Base-by-base conservation (phyloP, 2,888 invertebrate genomes). In the Agonopterix arenella region DNA sequence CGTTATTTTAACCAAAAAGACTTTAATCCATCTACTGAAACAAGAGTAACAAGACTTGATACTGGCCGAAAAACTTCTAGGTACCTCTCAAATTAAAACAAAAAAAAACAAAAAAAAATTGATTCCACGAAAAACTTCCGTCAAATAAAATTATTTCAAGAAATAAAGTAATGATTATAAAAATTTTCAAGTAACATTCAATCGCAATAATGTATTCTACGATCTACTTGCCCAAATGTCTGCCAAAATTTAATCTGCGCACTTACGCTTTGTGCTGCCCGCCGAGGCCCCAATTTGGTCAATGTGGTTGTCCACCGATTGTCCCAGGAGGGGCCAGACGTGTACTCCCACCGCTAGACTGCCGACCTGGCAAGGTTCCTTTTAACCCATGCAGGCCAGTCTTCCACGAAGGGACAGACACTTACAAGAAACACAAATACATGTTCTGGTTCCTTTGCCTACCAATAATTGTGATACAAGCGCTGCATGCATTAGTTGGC, bases 401-500 rank as follows among this genome's bases (percentile, higher is more conserved):
- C 16, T 76, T 55, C 60, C 73, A 70, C 51, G 64, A 73, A 16
- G 76, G 74, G n/a, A 64, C 73, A n/a, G 62, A 70, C 46, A 60
- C 64, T 2, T 79, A 70, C 69, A 82, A 68, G 51, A 80, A 71
- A 61, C 81, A 68, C 55, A 81, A 73, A 58, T 71, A 63, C 50
- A 11, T 88, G 1, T 49, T 75, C 1, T 58, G 80, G 2, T 78
- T 82, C 46, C 8, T 86, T 0, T 62, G 69, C 50, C 49, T 88
- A 2, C 86, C 86, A 0, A 46, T 82, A 2, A 84, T 89, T 1
- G 5, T 78, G 0, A 41, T 72, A 5, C 81, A 83, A 64, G 36
- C 58, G 10, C 50, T 76, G 18, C 63, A 62, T 38, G 51, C 62
- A 1, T 47, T 72, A 0, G 58, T 70, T 8, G 72, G 76, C n/a